Conservation (phyloP, 1,140 invertebrate genomes). For the Parasteatoda tepidariorum region DNA sequence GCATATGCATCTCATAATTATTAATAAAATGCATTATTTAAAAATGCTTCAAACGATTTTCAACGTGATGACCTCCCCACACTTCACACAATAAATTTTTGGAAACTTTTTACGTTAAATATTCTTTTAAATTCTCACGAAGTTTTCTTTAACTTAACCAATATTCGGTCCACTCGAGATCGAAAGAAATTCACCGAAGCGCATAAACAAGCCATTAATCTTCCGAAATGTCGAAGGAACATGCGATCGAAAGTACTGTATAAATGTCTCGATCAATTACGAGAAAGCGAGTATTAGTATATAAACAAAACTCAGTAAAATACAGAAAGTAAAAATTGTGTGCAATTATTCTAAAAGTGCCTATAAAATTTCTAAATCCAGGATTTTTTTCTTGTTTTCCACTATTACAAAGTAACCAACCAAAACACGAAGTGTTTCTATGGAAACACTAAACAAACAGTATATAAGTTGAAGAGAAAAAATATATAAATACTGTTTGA, state of each 20-base stretch:
- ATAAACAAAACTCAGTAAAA: background rate
- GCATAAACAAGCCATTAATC: background rate
- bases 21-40: no score
- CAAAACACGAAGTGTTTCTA: conserved; percentile 7
- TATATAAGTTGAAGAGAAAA: background rate
- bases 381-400: background rate
- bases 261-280: background rate
- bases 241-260: background rate
- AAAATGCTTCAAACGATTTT: no score
- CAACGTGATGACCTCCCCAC: no score
- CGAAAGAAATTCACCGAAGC: background rate
- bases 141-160: no score
- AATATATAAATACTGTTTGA: background rate
- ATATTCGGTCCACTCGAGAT: background rate
- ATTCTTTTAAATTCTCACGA: no score
- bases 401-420: background rate
- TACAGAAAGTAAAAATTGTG: background rate
- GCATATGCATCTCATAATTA: no score
- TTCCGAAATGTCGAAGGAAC: background rate
- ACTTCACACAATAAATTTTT: no score
- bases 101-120: no score
- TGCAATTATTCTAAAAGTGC: background rate
- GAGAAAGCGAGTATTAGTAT: background rate
- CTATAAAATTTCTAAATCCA: background rate
- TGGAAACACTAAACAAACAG: conserved; percentile 12